A percentile compares a stretch with the other conserved stretches of the same genome.
Evolutionary conservation across 1,140 invertebrate species (phyloP).

Genomic region (Atta colombica): DNA sequence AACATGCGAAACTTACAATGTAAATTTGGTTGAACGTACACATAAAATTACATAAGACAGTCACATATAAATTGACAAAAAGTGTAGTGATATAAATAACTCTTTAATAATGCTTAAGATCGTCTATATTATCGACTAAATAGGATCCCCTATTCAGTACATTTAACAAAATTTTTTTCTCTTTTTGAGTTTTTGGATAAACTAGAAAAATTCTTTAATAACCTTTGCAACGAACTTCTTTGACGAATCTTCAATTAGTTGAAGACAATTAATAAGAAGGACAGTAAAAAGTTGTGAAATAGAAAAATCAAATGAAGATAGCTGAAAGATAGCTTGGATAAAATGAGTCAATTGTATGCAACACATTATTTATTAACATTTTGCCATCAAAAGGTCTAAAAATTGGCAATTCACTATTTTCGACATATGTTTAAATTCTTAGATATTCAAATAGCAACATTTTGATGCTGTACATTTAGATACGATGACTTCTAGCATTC

Average conservation of each 20-base stretch:
- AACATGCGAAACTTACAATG: not conserved
- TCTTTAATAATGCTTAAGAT: not conserved
- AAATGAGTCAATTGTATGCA: not conserved
- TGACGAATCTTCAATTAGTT: not conserved
- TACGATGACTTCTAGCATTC: not conserved
- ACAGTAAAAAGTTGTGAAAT: not conserved
- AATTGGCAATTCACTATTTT: not conserved
- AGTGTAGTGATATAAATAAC: not conserved
- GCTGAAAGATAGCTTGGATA: not conserved
- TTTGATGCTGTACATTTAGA: not conserved
- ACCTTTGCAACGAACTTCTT: not conserved
- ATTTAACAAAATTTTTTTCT: not conserved
- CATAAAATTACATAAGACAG: not conserved
- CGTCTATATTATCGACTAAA: not conserved
- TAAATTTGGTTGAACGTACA: conserved; percentile 3
- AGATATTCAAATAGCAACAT: not conserved
- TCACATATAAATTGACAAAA: not conserved
- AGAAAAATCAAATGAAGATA: not conserved
- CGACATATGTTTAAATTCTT: not conserved
- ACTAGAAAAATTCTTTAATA: not conserved
- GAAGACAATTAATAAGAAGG: not conserved
- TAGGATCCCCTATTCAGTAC: too few relatives aligned
- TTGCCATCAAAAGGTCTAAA: not conserved
- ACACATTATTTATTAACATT: not conserved
- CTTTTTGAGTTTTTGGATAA: not conserved